Conservation (phyloP, 1,140 invertebrate genomes). For the Goniozus legneri region DNA sequence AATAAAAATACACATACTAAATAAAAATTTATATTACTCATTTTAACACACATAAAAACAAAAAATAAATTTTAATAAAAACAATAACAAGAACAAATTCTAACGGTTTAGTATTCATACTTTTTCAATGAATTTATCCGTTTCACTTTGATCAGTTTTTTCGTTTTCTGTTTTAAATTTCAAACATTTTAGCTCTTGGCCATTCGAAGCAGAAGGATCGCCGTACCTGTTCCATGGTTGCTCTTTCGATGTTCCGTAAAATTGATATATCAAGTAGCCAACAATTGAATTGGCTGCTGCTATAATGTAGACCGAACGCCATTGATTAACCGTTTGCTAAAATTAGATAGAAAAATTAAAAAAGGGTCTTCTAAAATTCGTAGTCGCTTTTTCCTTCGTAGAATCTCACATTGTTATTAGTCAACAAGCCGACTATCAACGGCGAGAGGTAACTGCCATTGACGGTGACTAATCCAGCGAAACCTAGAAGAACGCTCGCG, state of each 20-base stretch:
- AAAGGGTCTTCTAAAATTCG: no score
- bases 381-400: no score
- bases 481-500: conserved; percentile 61
- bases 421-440: conserved; percentile 59
- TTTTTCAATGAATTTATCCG: not conserved
- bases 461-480: conserved; percentile 56
- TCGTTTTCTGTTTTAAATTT: conserved; percentile 1
- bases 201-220: conserved; percentile 1
- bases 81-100: no score
- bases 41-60: no score
- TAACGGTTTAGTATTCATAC: no score
- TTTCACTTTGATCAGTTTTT: not conserved
- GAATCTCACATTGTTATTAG: conserved; percentile 62
- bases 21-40: no score
- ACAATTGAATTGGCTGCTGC: conserved; percentile 53
- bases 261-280: conserved; percentile 56
- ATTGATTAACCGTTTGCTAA: conserved; percentile 66
- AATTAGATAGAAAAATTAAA: conserved; percentile 19
- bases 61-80: no score
- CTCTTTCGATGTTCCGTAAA: conserved; percentile 60
- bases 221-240: conserved; percentile 61
- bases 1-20: no score
- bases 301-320: conserved; percentile 65
- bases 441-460: conserved; percentile 60
- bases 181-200: conserved; percentile 19